phyloP scores from a whole-genome alignment of 2,113 vertebrate species.

The Eonycteris spelaea region DNA sequence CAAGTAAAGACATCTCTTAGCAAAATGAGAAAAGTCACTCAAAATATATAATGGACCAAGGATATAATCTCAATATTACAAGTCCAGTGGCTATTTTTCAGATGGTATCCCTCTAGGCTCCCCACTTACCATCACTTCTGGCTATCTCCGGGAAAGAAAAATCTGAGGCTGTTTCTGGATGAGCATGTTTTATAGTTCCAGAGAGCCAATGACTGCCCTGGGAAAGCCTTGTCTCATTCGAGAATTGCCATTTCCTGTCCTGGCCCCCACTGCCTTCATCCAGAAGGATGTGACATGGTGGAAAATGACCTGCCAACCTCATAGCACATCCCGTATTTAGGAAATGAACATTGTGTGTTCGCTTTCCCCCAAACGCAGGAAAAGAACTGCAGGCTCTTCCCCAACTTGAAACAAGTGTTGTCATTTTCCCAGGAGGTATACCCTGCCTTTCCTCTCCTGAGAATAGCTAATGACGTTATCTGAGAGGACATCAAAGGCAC shows the following conservation, averaged over 20 bases:
- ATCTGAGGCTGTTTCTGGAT: conserved; percentile 81
- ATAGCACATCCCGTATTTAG: conserved; percentile 78
- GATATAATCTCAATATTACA: neutral
- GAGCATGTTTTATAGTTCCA: conserved; percentile 81
- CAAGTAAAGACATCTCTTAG: neutral
- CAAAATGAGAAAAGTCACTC: neutral
- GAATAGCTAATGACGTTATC: conserved; percentile 82
- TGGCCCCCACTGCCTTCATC: conserved; percentile 72
- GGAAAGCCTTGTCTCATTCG: conserved; percentile 82
- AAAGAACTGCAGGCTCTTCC: conserved; percentile 77
- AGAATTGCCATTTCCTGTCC: conserved; percentile 84
- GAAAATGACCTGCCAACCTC: conserved; percentile 80
- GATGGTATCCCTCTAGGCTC: neutral
- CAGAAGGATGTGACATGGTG: conserved; percentile 85
- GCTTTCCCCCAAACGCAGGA: conserved; percentile 78
- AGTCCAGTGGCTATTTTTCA: neutral
- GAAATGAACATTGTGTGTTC: conserved; percentile 85
- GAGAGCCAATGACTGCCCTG: conserved; percentile 75
- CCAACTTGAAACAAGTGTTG: conserved; percentile 76
- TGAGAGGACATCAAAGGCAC: conserved; percentile 13
- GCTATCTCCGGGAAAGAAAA: conserved; percentile 50
- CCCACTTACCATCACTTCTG: conserved; percentile 81
- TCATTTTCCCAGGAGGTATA: conserved; percentile 75
- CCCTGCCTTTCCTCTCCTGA: conserved; percentile 81
- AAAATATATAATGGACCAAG: neutral